These are phyloP conservation scores for Scaptodrosophila lebanonensis DNA, from an alignment of 1,140 invertebrate genomes.

Conservation along the genomic window DNA sequence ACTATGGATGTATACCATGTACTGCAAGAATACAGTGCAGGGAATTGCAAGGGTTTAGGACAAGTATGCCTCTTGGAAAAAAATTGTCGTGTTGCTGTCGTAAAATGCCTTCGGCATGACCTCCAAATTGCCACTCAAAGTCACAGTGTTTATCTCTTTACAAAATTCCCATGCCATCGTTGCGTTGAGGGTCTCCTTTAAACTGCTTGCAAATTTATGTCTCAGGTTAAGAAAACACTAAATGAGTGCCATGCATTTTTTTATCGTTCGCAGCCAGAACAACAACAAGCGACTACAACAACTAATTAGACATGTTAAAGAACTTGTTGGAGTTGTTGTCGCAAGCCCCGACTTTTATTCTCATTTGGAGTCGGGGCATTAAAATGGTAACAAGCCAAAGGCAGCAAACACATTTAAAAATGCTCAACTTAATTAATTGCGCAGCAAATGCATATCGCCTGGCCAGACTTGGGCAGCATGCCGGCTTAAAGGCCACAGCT, in stretches of 20 bases:
- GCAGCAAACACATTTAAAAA: slow-evolving; percentile 69
- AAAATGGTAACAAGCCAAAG: slow-evolving; percentile 65
- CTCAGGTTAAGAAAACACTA: slow-evolving; percentile 72
- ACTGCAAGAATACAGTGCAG: no score
- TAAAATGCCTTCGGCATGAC: no score
- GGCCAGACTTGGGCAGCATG: slow-evolving; percentile 13
- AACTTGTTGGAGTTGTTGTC: slow-evolving; percentile 56
- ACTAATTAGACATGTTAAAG: slow-evolving; percentile 75
- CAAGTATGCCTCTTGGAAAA: no score
- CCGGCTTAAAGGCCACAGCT: slow-evolving; percentile 19
- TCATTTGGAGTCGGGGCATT: no score
- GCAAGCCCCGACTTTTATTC: no score
- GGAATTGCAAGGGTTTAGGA: no score
- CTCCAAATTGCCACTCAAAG: no score
- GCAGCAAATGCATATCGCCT: slow-evolving; percentile 53
- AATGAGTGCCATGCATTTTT: slow-evolving; percentile 74
- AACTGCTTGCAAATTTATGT: slow-evolving; percentile 72
- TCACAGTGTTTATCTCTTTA: slow-evolving; percentile 11
- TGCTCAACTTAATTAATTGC: slow-evolving; percentile 73
- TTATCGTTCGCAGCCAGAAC: slow-evolving; percentile 62
- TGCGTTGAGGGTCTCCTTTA: slow-evolving; percentile 38
- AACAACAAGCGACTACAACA: slow-evolving; percentile 41
- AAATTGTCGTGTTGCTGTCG: no score
- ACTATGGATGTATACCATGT: no score
- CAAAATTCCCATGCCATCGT: slow-evolving; percentile 27